phyloP scores from a whole-genome alignment of 2,797 vertebrate species.

The Lutjanus campechanus region DNA sequence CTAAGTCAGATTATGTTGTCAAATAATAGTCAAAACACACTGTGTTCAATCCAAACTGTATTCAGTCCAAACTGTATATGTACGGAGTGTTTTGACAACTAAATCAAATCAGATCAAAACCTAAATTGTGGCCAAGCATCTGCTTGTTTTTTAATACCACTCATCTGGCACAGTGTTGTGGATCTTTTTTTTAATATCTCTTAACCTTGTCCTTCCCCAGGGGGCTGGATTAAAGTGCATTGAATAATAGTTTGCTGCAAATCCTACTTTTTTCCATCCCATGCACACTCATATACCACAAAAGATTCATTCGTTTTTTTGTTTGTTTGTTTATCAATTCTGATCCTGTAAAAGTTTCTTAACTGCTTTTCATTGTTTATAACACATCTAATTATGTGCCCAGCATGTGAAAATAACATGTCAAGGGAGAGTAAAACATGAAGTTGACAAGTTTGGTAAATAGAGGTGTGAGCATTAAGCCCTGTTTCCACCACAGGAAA shows the following conservation, averaged over 20 bases:
- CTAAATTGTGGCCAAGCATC: not conserved
- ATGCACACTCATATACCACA: not conserved
- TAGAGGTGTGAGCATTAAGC: not conserved
- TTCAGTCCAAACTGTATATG: not conserved
- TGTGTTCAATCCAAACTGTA: not conserved
- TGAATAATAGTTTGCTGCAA: constrained; percentile 15
- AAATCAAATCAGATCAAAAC: not conserved
- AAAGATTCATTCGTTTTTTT: not conserved
- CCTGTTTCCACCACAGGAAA: no score
- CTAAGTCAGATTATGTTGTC: not conserved
- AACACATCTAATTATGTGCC: not conserved
- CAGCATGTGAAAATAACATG: not conserved
- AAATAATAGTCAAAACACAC: not conserved
- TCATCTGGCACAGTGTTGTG: not conserved
- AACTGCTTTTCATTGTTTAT: not conserved
- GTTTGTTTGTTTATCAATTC: not conserved
- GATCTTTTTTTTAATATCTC: constrained; percentile 36
- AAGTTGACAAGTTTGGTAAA: not conserved
- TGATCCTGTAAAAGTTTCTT: not conserved
- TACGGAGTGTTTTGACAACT: constrained; percentile 2
- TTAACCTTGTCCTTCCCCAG: not conserved
- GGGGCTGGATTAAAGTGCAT: constrained; percentile 18
- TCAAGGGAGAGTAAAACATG: not conserved
- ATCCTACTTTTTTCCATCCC: not conserved
- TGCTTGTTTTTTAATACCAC: not conserved